Evolutionary conservation across 2,113 vertebrate species (phyloP), one percentile per base, ranked within the genome.

Genomic region (Epinephelus moara): DNA sequence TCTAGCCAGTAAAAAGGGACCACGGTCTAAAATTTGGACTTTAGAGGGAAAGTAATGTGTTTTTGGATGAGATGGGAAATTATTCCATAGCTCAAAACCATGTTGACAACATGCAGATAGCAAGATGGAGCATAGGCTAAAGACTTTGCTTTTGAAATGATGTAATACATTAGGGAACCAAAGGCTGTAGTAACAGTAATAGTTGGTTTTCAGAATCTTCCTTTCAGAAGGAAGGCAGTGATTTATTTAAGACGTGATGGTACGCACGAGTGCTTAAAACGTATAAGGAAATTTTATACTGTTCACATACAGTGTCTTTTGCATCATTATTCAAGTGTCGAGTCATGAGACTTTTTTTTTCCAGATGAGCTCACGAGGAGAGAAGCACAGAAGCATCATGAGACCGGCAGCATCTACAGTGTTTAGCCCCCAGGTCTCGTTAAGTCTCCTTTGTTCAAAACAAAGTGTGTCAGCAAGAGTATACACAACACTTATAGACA

Each of bases 301-400:
- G 10, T 45, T 2, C 27, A 25, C 19, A 15, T 8, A 7, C 12
- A 4, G 10, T 55, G 11, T 30, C 12, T 45, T 85, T 70, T 52
- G 6, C 17, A 7, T 73, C 27, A 50, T 4, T n/a, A 52, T 30
- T 64, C 23, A 53, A 33, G 25, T 14, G 17, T 53, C 6, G 49
- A 79, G 66, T 81, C 77, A 83, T 49, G 69, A 55, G 55, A 30
- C 61, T 21, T 21, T 17, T 71, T 56, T 69, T 67, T 42, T 62
- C 63, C 4, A 42, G 25, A 64, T 70, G 61, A 62, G 18, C 25
- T 55, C 21, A 73, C 57, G 47, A 15, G 27, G 23, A 68, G 61
- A 23, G 23, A 50, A 67, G 11, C 61, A 25, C 49, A 33, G 17
- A 75, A 27, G 23, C 14, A 71, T 78, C 79, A 73, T 71, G 49